Evolutionary conservation across 2,888 invertebrate genomes (phyloP), one percentile per base, ranked within the genome.

Genomic region (Eupithecia subumbrata): DNA sequence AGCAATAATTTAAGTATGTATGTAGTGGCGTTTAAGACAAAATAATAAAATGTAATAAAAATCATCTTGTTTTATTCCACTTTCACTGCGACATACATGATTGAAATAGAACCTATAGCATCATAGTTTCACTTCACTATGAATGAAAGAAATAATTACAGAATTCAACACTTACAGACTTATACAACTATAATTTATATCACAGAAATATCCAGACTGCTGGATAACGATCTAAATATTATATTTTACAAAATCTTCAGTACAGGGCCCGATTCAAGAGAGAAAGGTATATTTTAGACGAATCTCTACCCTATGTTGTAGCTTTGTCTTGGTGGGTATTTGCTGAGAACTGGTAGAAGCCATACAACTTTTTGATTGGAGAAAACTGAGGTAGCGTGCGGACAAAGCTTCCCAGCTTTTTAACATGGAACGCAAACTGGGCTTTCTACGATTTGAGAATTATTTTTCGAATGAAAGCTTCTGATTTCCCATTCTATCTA

Each of bases 131-230:
- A 56, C 34, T 14, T 14, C 64, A 69, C 16, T 66, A 52, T 69
- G 69, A 67, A 73, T 66, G 66, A n/a, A 37, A 22, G n/a, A 48
- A 69, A 69, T 76, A 34, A 76, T 45, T 66, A 79, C 48, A 76
- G 34, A 43, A 60, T 69, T 34, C 22, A 60, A 73, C 16, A 73
- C 60, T 72, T 74, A 74, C 45, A 37, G n/a, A 48, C 71, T 66
- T 63, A 71, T 34, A 67, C 60, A 71, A 72, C 56, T 82, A 83
- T 82, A 82, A 83, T 82, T 85, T 85, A 88, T 90, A 90, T 90
- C 89, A 90, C 89, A 90, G 89, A 79, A 18, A 74, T 56, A 64
- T 76, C 79, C 80, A 81, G 81, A 18, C 75, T 1, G 78, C 81
- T 79, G 80, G 78, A 73, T 69, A 76, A 77, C 63, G 30, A 45